Evolutionary conservation across 2,113 vertebrate species (phyloP).

Genomic region (Petroica traversi): DNA sequence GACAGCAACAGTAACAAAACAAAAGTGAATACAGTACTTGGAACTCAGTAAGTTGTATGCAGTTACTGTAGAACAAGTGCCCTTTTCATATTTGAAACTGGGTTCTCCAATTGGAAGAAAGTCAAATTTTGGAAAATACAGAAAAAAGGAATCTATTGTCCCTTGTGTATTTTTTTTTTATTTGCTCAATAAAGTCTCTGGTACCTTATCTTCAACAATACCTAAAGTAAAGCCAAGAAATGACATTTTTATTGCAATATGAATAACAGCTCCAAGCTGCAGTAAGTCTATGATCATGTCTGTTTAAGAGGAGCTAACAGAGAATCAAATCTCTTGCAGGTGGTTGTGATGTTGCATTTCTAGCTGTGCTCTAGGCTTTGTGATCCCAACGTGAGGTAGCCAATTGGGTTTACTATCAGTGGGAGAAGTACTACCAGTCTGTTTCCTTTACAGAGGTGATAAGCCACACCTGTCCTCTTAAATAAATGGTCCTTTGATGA

Average conservation of each 20-base stretch:
- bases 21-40: conserved; percentile 62
- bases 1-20: conserved; percentile 63
- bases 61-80: conserved; percentile 83
- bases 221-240: conserved; percentile 71
- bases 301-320: neutral
- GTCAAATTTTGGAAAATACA: conserved; percentile 78
- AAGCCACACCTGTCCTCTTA: neutral
- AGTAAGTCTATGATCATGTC: neutral
- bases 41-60: conserved; percentile 77
- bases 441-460: neutral
- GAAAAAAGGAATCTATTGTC: conserved; percentile 81
- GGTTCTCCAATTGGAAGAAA: conserved; percentile 78
- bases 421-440: neutral
- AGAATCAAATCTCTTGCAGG: neutral
- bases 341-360: neutral
- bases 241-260: conserved; percentile 64
- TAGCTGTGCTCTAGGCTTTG: conserved; percentile 13
- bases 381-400: neutral
- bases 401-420: neutral
- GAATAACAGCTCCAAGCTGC: conserved; percentile 1
- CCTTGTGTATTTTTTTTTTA: conserved; percentile 97
- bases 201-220: conserved; percentile 84
- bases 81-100: conserved; percentile 82
- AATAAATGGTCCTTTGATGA: neutral
- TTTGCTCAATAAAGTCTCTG: conserved; percentile 91